A percentile compares a stretch with the other conserved stretches of the same genome.
These are phyloP conservation scores for Brachyptera risi DNA, from an alignment of 2,888 invertebrate species.

Conservation along the genomic window DNA sequence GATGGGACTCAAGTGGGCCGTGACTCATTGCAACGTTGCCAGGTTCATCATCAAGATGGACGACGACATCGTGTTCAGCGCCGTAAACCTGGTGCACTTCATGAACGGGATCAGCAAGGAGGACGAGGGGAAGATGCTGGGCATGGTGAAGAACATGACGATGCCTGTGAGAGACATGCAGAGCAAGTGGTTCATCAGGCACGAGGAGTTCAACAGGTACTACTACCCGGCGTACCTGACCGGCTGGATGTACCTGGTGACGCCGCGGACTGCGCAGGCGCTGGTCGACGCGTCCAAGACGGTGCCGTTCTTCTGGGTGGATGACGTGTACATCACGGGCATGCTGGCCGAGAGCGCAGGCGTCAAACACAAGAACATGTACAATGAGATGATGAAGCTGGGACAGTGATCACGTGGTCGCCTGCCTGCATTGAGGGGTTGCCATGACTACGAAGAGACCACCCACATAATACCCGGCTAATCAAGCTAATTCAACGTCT, in stretches of 20 bases:
- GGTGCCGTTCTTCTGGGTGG: constrained; percentile 48
- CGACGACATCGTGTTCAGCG: background rate
- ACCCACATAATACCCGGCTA: too few relatives aligned
- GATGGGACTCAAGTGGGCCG: constrained; percentile 4
- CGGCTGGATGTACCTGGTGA: background rate
- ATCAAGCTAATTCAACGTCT: too few relatives aligned
- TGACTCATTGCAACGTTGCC: background rate
- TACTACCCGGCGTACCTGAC: background rate
- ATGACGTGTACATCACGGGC: constrained; percentile 49
- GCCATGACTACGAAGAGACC: too few relatives aligned
- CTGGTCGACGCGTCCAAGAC: constrained; percentile 36
- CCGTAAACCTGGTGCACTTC: background rate
- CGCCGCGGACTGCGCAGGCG: constrained; percentile 21
- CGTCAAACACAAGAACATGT: constrained; percentile 12
- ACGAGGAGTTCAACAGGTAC: background rate
- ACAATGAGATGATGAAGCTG: constrained; percentile 15
- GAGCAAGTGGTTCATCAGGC: background rate
- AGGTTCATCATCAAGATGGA: background rate
- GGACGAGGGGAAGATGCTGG: background rate
- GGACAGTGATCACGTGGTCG: too few relatives aligned
- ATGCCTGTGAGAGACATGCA: background rate
- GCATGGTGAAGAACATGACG: background rate
- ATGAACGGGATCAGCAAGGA: background rate
- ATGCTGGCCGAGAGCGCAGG: constrained; percentile 30
- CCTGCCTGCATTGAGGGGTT: too few relatives aligned